Percentiles rank a stretch among this genome's conserved stretches.
These are phyloP conservation scores for Ataeniobius toweri DNA, from an alignment of 2,797 vertebrate genomes.

Conservation along the genomic window DNA sequence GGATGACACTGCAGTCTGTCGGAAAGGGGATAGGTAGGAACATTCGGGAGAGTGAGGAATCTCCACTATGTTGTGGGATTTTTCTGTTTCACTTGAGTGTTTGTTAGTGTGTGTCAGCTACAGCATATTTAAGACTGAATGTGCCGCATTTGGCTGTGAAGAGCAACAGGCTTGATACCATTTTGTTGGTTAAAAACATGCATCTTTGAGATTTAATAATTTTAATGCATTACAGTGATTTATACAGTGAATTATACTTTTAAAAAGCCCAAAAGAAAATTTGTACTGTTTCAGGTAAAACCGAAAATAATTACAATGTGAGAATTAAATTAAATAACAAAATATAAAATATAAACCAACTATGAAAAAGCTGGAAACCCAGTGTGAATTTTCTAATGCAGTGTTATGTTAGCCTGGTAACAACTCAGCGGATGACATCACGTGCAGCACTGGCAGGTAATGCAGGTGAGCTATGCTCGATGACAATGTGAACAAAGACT, in stretches of 20 bases:
- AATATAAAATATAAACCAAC: background rate
- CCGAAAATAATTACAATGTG: background rate
- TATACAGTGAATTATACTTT: background rate
- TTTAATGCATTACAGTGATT: background rate
- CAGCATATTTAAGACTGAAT: conserved; percentile 22
- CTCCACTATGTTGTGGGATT: conserved; percentile 59
- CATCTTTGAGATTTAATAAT: conserved; percentile 20
- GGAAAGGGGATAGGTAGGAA: conserved; percentile 22
- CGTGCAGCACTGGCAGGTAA: conserved; percentile 4
- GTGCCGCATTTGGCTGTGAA: conserved; percentile 32
- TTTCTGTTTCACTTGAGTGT: conserved; percentile 41
- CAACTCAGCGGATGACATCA: background rate
- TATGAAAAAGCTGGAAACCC: background rate
- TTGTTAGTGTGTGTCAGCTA: conserved; percentile 22
- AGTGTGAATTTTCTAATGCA: background rate
- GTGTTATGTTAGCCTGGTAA: conserved; percentile 9
- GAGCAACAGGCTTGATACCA: conserved; percentile 48
- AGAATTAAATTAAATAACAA: background rate
- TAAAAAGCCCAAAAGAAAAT: background rate
- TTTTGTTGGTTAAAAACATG: conserved; percentile 51
- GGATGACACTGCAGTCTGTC: conserved; percentile 58
- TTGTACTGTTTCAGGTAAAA: background rate
- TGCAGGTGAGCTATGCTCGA: background rate
- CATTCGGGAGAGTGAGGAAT: conserved; percentile 50
- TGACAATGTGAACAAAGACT: background rate